Base-by-base conservation (phyloP, 2,113 vertebrate species). In the Pseudorectes ferrugineus region DNA sequence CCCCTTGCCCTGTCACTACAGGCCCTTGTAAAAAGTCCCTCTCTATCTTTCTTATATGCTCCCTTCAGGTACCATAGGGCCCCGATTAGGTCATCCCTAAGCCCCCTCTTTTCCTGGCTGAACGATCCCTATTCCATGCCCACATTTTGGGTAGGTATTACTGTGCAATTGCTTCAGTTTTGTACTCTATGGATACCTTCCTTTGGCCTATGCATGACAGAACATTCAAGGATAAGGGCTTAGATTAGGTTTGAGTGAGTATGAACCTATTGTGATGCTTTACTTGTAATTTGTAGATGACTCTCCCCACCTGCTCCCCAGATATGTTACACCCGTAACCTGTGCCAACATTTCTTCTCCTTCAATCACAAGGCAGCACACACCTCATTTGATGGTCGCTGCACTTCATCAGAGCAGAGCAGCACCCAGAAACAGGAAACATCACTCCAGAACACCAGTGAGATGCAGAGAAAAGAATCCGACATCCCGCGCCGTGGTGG, bases 401-500 rank as follows among this genome's bases (percentile, higher is more conserved):
- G 23, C 4, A 13, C 42, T 6, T 14, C 43, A 24, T 46, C 10
- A 28, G 59, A 87, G 48, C 11, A n/a, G 0, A 57, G 48, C 52
- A 51, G 21, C 46, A 46, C 4, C 21, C 33, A n/a, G 33, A 62
- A n/a, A 19, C 1, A 2, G 29, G 29, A 57, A 42, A 13, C 14
- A 18, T 36, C 26, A 2, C 31, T 38, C 35, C 40, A 24, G 52
- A 74, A 9, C 24, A n/a, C 9, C 28, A 9, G 11, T 3, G 17
- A 1, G 14, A 29, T 35, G 26, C 3, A 48, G 23, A 38, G 67
- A 13, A 45, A 66, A 49, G 9, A 59, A 35, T 4, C 24, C 23
- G 52, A 11, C 46, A 10, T 8, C 59, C 42, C 7, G 1, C 3
- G 10, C 26, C 1, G 0, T 3, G 13, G 4, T 43, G 35, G 17